Evolutionary conservation across 2,888 invertebrate species (phyloP), one percentile per base, ranked within the genome.

Genomic region (Troides oblongomaculatus): DNA sequence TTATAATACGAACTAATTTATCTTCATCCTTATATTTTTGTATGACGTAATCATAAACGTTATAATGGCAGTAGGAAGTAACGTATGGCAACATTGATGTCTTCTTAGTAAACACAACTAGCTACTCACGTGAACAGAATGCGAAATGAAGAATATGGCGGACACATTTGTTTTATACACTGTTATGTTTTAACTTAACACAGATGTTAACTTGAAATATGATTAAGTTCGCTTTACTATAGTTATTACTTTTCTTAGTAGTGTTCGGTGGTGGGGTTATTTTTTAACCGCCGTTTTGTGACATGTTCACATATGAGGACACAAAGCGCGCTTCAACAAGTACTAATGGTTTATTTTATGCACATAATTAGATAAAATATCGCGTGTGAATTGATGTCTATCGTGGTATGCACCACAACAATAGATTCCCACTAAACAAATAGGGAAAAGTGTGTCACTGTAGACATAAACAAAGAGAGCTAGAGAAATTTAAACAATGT

Each of bases 371-470:
- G 25, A 67, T 64, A 30, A 70, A 58, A 50, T 70, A 64, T 70
- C 62, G 70, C 67, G 70, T 71, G 70, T 58, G 70, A 71, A 67
- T 61, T 56, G 66, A 70, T 69, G 58, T 25, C 60, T 67, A 67
- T 71, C 70, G 50, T 17, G 57, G 70, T 50, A 71, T 71, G 67
- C 59, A 43, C 67, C 61, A 57, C 64, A 23, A 64, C 61, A 71
- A 67, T 43, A 64, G 53, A 50, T 71, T 71, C 70, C 70, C 70
- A 71, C 70, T 67, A 61, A 61, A 67, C 67, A 67, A 71, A 67
- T 61, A 67, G 64, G 70, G 67, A 71, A 66, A 71, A 71, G 70
- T 71, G 61, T 67, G 70, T 67, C 70, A 71, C 17, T 60, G 63
- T 36, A 64, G 23, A 57, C 64, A 60, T 30, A 61, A 57, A 67